These are phyloP conservation scores for Chionomys nivalis DNA, from an alignment of 2,113 vertebrate genomes.

Conservation along the genomic window DNA sequence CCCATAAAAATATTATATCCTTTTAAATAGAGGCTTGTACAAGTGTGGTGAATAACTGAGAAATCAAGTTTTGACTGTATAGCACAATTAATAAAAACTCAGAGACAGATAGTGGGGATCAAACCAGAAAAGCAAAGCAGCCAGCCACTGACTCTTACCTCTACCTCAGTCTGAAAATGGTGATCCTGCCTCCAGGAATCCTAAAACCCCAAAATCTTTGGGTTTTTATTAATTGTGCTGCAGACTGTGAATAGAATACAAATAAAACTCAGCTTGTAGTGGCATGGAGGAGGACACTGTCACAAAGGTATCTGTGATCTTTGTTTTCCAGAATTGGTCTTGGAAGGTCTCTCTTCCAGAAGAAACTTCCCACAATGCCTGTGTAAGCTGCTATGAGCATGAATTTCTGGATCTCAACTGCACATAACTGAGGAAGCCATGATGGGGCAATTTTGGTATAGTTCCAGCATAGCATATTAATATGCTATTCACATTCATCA, in stretches of 20 bases:
- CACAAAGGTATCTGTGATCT: neutral
- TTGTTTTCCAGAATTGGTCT: neutral
- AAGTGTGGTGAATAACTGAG: neutral
- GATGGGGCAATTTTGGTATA: neutral
- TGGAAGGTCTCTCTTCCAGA: conserved; percentile 7
- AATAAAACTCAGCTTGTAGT: neutral
- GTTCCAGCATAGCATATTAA: neutral
- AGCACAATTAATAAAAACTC: no score
- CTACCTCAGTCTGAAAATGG: no score
- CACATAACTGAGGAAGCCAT: neutral
- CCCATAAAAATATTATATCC: neutral
- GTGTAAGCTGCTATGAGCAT: neutral
- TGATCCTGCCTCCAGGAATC: no score
- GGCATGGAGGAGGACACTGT: neutral
- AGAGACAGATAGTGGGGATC: no score
- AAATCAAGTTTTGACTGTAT: neutral
- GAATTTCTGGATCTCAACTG: neutral
- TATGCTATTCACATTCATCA: neutral
- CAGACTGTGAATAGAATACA: neutral
- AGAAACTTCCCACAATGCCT: neutral
- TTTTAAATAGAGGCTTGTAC: neutral
- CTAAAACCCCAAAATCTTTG: no score
- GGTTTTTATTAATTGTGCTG: no score
- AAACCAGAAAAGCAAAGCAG: no score
- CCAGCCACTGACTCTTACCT: no score